Conservation (phyloP, 2,888 invertebrate species). For the Phlogophora meticulosa region DNA sequence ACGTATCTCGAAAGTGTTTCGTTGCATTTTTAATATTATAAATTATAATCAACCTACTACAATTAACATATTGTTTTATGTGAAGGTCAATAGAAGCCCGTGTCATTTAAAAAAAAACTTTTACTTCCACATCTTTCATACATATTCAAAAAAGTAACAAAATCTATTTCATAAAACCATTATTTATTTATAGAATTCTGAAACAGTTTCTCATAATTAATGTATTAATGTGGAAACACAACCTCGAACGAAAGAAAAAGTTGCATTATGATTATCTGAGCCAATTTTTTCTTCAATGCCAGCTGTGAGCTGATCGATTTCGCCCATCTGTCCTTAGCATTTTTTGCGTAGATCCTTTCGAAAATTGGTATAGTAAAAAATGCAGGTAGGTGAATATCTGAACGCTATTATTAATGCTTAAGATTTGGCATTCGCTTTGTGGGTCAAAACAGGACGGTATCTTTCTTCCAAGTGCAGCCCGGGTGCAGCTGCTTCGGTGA, state of each 20-base stretch:
- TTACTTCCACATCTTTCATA: background rate
- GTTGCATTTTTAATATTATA: too few relatives aligned
- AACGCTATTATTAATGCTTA: too few relatives aligned
- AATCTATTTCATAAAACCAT: background rate
- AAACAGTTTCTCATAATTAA: conserved; percentile 24
- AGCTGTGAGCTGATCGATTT: conserved; percentile 34
- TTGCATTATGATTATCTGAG: conserved; percentile 13
- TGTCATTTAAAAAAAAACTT: background rate
- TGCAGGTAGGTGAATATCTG: conserved; percentile 14
- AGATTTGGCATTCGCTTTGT: too few relatives aligned
- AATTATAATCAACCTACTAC: too few relatives aligned
- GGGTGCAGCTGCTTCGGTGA: too few relatives aligned
- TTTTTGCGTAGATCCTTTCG: conserved; percentile 48
- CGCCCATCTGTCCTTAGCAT: conserved; percentile 26
- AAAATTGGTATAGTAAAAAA: conserved; percentile 33
- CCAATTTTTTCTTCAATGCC: conserved; percentile 43
- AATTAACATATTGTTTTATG: background rate
- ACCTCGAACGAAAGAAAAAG: conserved; percentile 17
- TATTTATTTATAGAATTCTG: background rate
- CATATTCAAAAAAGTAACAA: background rate
- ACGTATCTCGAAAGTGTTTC: too few relatives aligned
- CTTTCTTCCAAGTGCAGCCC: too few relatives aligned
- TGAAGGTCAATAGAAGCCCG: too few relatives aligned
- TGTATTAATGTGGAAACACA: conserved; percentile 34
- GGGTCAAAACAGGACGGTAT: too few relatives aligned